phyloP scores from a whole-genome alignment of 2,113 vertebrate genomes.

The Pachypanchax playfairii region DNA sequence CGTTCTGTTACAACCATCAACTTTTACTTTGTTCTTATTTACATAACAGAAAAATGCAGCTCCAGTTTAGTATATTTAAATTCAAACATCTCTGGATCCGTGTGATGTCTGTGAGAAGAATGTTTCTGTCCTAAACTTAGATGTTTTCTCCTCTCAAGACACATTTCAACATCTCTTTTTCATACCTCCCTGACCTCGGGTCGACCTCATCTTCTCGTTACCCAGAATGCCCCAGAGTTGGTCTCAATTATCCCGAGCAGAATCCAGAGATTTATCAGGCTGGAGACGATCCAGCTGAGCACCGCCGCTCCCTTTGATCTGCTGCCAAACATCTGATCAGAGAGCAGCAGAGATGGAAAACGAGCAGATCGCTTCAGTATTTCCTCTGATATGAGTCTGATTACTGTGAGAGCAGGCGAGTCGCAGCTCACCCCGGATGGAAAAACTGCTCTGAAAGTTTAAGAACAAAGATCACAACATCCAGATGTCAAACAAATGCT shows the following conservation, averaged over 20 bases:
- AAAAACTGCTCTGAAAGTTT: neutral
- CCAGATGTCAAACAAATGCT: too few relatives aligned
- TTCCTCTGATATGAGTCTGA: conserved; percentile 15
- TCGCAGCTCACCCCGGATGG: neutral
- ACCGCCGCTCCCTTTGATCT: conserved; percentile 16
- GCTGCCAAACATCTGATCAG: conserved; percentile 45
- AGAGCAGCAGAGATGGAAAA: conserved; percentile 8
- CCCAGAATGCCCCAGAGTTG: conserved; percentile 24
- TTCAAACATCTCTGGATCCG: too few relatives aligned
- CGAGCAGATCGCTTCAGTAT: neutral
- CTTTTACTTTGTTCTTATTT: too few relatives aligned
- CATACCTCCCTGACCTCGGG: conserved; percentile 10
- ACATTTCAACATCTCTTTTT: neutral
- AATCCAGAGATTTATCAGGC: conserved; percentile 33
- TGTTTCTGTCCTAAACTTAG: too few relatives aligned
- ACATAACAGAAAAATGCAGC: too few relatives aligned
- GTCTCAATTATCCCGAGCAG: conserved; percentile 31
- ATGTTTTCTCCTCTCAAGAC: too few relatives aligned
- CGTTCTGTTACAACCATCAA: too few relatives aligned
- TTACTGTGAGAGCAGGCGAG: conserved; percentile 9
- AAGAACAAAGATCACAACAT: neutral
- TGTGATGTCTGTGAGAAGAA: too few relatives aligned
- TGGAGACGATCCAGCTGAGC: conserved; percentile 31
- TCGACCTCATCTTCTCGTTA: conserved; percentile 10
- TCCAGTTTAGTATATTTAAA: too few relatives aligned